These are phyloP conservation scores for Arion vulgaris DNA, from an alignment of 1,140 invertebrate species.

Conservation along the genomic window DNA sequence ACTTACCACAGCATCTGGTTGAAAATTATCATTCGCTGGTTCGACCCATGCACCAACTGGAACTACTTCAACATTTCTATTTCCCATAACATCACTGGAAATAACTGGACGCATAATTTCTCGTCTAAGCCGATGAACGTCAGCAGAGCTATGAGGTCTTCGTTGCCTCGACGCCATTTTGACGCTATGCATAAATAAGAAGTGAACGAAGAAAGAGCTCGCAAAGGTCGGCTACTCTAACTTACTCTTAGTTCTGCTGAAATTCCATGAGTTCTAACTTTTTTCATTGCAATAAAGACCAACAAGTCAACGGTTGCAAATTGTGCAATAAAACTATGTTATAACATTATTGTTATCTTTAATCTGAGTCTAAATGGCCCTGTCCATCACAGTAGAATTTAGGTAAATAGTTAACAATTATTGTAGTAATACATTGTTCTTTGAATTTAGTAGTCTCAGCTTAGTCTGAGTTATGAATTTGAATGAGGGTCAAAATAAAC, in stretches of 20 bases:
- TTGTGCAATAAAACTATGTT: no score
- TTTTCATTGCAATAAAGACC: no score
- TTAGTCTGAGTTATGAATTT: no score
- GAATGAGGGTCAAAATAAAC: no score
- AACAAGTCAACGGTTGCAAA: no score
- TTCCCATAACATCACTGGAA: conserved; percentile 66
- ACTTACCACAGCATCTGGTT: conserved; percentile 44
- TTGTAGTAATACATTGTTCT: no score
- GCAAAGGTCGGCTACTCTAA: conserved; percentile 1
- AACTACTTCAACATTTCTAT: conserved; percentile 65
- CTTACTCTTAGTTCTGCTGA: background rate
- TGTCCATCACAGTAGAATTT: conserved; percentile 18
- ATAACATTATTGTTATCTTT: no score
- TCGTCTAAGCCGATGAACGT: conserved; percentile 5
- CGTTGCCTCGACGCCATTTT: conserved; percentile 38
- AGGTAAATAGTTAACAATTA: no score
- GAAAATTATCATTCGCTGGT: conserved; percentile 45
- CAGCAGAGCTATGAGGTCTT: background rate
- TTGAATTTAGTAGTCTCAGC: no score
- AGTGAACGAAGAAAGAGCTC: background rate
- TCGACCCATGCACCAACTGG: conserved; percentile 70
- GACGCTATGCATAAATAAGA: conserved; percentile 10
- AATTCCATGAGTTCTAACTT: no score
- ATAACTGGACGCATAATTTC: conserved; percentile 62
- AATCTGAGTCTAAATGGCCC: background rate